Evolutionary conservation across 2,888 invertebrate genomes (phyloP), one percentile per base, ranked within the genome.

Genomic region (Nomada ruficornis): DNA sequence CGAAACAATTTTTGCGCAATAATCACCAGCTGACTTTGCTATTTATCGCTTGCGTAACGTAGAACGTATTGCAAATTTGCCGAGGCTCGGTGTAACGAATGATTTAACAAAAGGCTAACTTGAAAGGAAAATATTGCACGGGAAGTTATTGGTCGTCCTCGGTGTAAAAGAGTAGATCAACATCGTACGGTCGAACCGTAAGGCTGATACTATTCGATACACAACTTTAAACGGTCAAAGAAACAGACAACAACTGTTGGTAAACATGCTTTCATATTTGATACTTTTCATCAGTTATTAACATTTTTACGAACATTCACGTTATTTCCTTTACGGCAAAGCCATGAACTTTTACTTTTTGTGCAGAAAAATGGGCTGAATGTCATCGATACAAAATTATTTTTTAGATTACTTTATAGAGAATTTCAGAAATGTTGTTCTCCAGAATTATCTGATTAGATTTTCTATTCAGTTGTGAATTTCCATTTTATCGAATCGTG

Each of bases 1-100:
- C 23, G 55, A 47, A 52, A 54, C 29, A 65, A 18, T 72, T 72
- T 73, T 65, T 60, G 3, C 23, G 13, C 15, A 57, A 71, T 63
- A 18, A 63, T 36, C 15, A 59, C 44, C n/a, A 11, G 23, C 23
- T 20, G 7, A 11, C 18, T 52, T 54, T 7, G 42, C 11, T 60
- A 42, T 44, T 68, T 68, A 52, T 71, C 52, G 52, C 15, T 62
- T 36, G 3, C 15, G 23, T 26, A 44, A 55, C n/a, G n/a, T 1
- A 13, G 18, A 20, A 2, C 50, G 59, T 26, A 55, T 64, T n/a
- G n/a, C 18, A 57, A 44, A 44, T 18, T 57, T 9, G 13, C 44
- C 13, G n/a, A 5, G 10, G 11, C 10, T 44, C 47, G 5, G n/a
- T 59, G 15, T 15, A 7, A 70, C n/a, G 52, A 42, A 55, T 23